Evolutionary conservation across 2,888 invertebrate species (phyloP), one percentile per base, ranked within the genome.

Genomic region (Cheilosia grossa): DNA sequence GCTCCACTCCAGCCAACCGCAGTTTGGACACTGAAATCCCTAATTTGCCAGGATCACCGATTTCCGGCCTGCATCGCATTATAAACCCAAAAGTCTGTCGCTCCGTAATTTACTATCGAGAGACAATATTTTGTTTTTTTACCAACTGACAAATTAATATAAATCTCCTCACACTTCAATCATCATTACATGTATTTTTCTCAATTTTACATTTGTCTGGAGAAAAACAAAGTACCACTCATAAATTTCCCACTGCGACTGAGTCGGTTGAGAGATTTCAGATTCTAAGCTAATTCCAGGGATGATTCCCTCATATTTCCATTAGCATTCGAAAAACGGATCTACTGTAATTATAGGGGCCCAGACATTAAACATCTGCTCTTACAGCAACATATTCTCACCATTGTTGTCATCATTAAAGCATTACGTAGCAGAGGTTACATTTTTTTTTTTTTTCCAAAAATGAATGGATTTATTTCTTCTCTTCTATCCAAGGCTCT

Each of bases 281-380:
- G 53, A 56, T 78, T 64, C 73, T 51, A 54, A 37, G 37, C 64
- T 69, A 74, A 49, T 54, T 79, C 44, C 74, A 54, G 66, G 74
- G 70, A 80, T 80, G 59, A 79, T 70, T 63, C 63, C 42, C 69
- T 63, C 67, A 59, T 42, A 67, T 33, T 72, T 47, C 64, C 83
- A 74, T 79, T 59, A 83, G 58, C 40, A 56, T 70, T 63, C 19
- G 37, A 61, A 64, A 56, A 63, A 58, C 33, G 33, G 44, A 54
- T 70, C 64, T 69, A 80, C 70, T 80, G 80, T 85, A 85, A 85
- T 80, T 81, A 81, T 81, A 85, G 54, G 80, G 72, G 72, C 77
- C n/a, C 51, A 72, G 56, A 77, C 74, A 75, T 70, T 30, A 47
- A 72, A 77, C 85, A 85, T 85, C 85, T 85, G 85, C 67, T 85